Base-by-base conservation (phyloP, 1,140 invertebrate species). In the Eumaeus atala region DNA sequence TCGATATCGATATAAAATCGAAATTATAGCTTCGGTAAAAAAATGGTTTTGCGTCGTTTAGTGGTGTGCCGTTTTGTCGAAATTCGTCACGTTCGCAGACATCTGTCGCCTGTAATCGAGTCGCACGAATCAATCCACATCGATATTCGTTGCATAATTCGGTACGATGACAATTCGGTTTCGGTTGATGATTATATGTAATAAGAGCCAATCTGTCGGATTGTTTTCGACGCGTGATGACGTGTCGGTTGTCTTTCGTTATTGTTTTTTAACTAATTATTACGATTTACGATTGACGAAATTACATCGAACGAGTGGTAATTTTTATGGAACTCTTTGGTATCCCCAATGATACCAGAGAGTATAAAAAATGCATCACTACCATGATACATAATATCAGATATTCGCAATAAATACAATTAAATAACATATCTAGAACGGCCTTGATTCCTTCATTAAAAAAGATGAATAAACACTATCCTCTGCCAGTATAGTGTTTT, bases 61-160 rank as follows among this genome's bases (percentile, higher is more conserved):
- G 40, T 44, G 40, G 16, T 44, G 58, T 66, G 54, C 64, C 62
- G 66, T 71, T 76, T 75, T 70, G 72, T 76, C 77, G 62, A 84
- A 83, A 86, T 86, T 86, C 83, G 83, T 86, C 83, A 86, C 83
- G 83, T 84, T 74, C 74, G 62, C 68, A 66, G 73, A 81, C 83
- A 86, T 83, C 83, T 86, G 83, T 86, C 83, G 78, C 70, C 49
- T 70, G 67, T 83, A 83, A 85, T 83, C 78, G 82, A 81, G 77
- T 79, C 66, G 62, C 57, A 63, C 68, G 66, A 68, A 69, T 73
- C 70, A 62, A 71, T 77, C 66, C 66, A 67, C 55, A 66, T 70
- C 59, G 69, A 28, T 28, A 28, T 28, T 28, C 21, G 21, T 81
- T 81, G 74, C 83, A 75, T 81, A 83, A 86, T 85, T 82, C 72